Conservation (phyloP, 30 jellyfish, hydroid and myxozoan species). For the Phacellophora camtschatica region DNA sequence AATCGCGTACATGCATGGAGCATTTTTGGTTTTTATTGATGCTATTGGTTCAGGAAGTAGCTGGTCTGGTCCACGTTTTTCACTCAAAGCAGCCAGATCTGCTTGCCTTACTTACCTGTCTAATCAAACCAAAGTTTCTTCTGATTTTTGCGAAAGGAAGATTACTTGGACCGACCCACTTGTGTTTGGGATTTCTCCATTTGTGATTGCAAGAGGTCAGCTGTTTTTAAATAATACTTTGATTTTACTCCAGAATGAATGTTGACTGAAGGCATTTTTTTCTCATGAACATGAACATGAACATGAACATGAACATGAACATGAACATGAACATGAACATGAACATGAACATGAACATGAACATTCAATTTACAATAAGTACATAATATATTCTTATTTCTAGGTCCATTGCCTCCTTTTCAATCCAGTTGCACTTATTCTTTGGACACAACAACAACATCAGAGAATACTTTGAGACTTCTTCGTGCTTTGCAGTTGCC, state of each 20-base stretch:
- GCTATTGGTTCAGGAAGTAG: conserved; percentile 86
- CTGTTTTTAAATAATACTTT: not conserved
- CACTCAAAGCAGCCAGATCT: conserved; percentile 18
- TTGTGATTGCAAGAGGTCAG: conserved; percentile 62
- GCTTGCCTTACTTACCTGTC: conserved; percentile 30
- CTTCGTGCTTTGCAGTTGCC: conserved; percentile 81
- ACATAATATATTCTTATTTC: too few species aligned
- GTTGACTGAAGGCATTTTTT: too few species aligned
- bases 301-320: too few species aligned
- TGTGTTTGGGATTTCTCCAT: conserved; percentile 71
- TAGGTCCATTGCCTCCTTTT: conserved; percentile 38
- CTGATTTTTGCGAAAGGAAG: not conserved
- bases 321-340: too few species aligned
- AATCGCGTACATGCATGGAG: conserved; percentile 82
- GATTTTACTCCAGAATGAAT: not conserved
- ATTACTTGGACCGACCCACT: conserved; percentile 11
- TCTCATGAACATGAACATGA: too few species aligned
- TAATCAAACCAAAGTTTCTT: not conserved
- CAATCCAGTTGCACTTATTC: conserved; percentile 32
- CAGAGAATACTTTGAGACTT: conserved; percentile 75
- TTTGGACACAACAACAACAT: conserved; percentile 74
- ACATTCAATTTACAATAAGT: too few species aligned
- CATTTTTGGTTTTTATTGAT: conserved; percentile 83
- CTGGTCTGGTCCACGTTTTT: conserved; percentile 26
- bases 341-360: too few species aligned